Evolutionary conservation across 2,888 invertebrate species (phyloP), one percentile per base, ranked within the genome.

Genomic region (Heliconius erato): DNA sequence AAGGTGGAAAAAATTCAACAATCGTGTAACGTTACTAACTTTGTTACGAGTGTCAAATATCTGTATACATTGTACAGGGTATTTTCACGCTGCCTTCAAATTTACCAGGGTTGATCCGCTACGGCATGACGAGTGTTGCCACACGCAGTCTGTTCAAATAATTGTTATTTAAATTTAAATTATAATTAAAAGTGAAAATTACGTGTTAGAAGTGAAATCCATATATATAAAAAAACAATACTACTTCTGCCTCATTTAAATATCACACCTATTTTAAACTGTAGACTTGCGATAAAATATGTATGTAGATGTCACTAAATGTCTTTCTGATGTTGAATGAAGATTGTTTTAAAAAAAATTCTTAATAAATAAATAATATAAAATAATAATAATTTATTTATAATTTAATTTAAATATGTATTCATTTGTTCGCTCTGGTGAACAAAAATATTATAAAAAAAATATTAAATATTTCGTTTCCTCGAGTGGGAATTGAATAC

Each of bases 11-110:
- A 81, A 74, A 78, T 80, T 67, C 79, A 77, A 74, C 79, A 82
- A 80, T 84, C 78, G 80, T 80, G 79, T 86, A 85, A 86, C 85
- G 77, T 83, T 79, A 81, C 80, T 86, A 89, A 86, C 87, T 88
- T 85, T 86, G 86, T 85, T 86, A 90, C 86, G 86, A 89, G 88
- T 89, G 86, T 86, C 87, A 84, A 84, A 87, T 86, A 85, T 82
- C 80, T 44, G 67, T 78, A 49, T 78, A 80, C 77, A 83, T 86
- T 86, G 85, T 86, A 86, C 77, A 84, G 82, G 82, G 82, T 83
- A 84, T 86, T 87, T 86, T 87, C 88, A 88, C 85, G 88, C 87
- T 88, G 85, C 87, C 87, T 86, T 83, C 83, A 84, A 87, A 88
- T 90, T 88, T 87, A 88, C 79, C 86, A 87, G 85, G 88, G 84